Evolutionary conservation across 2,797 vertebrate genomes (phyloP), one percentile per base, ranked within the genome.

Genomic region (Cephalopachus bancanus): DNA sequence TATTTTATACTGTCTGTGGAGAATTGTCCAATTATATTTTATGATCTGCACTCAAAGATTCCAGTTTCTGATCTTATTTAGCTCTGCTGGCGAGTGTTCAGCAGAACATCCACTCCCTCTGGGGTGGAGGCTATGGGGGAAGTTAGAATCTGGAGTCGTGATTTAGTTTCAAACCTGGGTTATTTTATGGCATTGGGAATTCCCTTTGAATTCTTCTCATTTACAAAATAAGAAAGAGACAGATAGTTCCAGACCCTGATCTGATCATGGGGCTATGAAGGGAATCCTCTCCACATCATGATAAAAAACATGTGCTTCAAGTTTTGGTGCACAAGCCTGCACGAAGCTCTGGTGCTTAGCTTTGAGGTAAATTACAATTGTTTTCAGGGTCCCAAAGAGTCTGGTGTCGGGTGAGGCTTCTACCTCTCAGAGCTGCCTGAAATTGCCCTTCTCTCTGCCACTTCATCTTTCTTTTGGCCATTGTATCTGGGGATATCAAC

Each of bases 1-100:
- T 96, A 96, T 95, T 97, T 98, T 93, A 96, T 44, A 57, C 64
- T 86, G 71, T 92, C 97, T 97, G 64, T 71, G 79, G 91, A 97
- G 86, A 95, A 94, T 93, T 67, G 59, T 93, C 89, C 96, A 98
- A 96, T 97, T 97, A 93, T 83, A 71, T 92, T 97, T 97, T 98
- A 95, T 78, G 95, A 94, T 88, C 95, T 75, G 95, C 96, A 74
- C 67, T 89, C 64, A 76, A 83, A 91, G 71, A 81, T 92, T 88
- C n/a, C 51, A 75, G 83, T 76, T 90, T 93, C 95, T 95, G 95
- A 55, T 74, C 78, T 93, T 96, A 95, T 93, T 85, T 92, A 75
- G 95, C 90, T 83, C 26, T 76, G 44, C 24, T 76, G 81, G 78
- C 0, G 4, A 91, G 26, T 64, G 19, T 64, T 74, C 2, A 20